Evolutionary conservation across 2,113 vertebrate genomes (phyloP).

Genomic region (Canis aureus): DNA sequence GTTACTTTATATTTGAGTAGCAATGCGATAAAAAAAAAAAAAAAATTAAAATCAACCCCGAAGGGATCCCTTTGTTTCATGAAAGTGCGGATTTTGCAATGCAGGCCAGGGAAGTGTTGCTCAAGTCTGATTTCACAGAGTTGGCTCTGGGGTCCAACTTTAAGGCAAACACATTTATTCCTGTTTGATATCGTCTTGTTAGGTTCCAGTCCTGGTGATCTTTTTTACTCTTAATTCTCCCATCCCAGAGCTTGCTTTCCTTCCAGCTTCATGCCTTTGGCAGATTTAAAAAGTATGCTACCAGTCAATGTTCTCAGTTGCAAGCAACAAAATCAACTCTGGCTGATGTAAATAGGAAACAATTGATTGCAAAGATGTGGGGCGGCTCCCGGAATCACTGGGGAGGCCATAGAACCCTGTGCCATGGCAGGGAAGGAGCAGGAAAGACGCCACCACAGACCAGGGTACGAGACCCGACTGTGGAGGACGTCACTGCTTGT

Average conservation of each 20-base stretch:
- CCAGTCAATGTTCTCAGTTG: not conserved
- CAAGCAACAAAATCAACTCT: not conserved
- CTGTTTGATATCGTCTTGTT: not conserved
- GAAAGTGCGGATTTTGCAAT: not conserved
- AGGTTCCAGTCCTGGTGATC: not conserved
- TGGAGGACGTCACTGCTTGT: rapidly evolving
- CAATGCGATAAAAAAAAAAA: conserved; percentile 10
- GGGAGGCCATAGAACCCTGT: not conserved
- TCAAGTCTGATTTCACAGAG: not conserved
- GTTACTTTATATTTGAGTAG: conserved; percentile 70
- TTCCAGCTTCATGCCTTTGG: not conserved
- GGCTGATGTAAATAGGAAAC: not conserved
- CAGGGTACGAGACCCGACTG: not conserved
- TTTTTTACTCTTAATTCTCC: not conserved
- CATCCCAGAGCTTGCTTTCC: not conserved
- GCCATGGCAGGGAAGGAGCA: not conserved
- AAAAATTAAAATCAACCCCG: not conserved
- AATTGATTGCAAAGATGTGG: not conserved
- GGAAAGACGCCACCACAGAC: not conserved
- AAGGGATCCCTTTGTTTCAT: not conserved
- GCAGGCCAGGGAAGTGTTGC: not conserved
- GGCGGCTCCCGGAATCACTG: not conserved
- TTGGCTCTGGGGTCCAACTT: not conserved
- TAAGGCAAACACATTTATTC: not conserved
- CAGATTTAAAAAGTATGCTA: not conserved